phyloP scores from a whole-genome alignment of 2,113 vertebrate genomes.

The Dolichallabes microphthalmus region DNA sequence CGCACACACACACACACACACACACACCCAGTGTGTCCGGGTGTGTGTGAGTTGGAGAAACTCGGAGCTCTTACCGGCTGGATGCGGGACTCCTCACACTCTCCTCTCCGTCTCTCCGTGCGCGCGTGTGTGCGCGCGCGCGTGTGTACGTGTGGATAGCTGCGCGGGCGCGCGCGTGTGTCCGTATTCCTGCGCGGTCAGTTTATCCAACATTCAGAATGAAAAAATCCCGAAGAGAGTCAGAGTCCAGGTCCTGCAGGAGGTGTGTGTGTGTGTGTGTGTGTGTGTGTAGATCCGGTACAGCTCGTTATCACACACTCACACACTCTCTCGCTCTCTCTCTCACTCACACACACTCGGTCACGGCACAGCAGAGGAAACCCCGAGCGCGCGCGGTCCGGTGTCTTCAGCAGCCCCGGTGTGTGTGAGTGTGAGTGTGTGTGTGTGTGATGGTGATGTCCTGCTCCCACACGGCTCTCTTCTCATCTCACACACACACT shows the following conservation, averaged over 20 bases:
- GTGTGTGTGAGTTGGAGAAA: neutral
- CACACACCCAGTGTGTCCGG: neutral
- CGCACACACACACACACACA: neutral
- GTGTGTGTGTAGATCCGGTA: neutral
- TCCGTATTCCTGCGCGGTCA: constrained; percentile 10
- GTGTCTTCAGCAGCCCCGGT: constrained; percentile 28
- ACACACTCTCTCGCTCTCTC: neutral
- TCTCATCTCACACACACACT: constrained; percentile 23
- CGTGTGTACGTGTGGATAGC: neutral
- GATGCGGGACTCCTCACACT: neutral
- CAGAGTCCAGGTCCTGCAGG: neutral
- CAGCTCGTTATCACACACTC: neutral
- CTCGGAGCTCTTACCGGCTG: neutral
- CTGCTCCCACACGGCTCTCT: neutral
- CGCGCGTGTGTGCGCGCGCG: neutral
- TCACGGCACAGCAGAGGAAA: constrained; percentile 30
- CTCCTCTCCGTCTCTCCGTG: neutral
- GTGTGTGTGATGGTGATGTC: neutral
- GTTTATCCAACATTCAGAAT: constrained; percentile 15
- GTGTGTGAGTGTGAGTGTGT: neutral
- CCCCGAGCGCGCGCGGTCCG: constrained; percentile 30
- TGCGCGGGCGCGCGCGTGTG: too few relatives aligned
- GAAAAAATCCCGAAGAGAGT: neutral
- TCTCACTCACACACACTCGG: neutral
- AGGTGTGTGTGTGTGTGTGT: neutral